Evolutionary conservation across 2,888 invertebrate species (phyloP), one percentile per base, ranked within the genome.

Genomic region (Crepidodera aurea): DNA sequence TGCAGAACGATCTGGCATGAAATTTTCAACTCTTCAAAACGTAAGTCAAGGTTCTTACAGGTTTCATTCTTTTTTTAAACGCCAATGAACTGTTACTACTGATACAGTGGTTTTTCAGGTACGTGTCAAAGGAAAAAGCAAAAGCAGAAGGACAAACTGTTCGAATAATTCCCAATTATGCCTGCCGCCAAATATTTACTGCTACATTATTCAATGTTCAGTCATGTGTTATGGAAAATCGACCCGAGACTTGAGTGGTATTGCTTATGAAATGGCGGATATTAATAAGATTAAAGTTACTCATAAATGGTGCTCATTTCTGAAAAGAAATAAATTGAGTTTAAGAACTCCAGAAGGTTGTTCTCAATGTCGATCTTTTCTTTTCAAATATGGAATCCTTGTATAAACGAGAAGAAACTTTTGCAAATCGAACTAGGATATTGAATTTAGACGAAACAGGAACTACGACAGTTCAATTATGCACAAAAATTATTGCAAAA

Each of bases 361-460:
- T 29, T 29, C 29, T n/a, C 29, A 29, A 29, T 29, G 29, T 29
- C 29, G 29, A 29, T 29, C 8, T 29, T 29, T 8, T 22, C 22
- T 22, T 22, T 6, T 22, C 29, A 29, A 29, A 29, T 10, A 3
- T 29, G 29, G 29, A 29, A 29, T 6, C 29, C 29, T 29, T 8
- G 29, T 29, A 29, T 29, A 29, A 29, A 29, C 29, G 40, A 18
- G 10, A 42, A 16, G 18, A 42, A 42, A 18, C 18, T 16, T 42
- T 16, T 42, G 40, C 18, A 10, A 42, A 42, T 18, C 18, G 15
- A 16, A 18, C 40, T 18, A 42, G 40, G 18, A 8, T 42, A 18
- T 42, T 16, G 18, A 42, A 39, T 39, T 13, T 39, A 6, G 39
- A 39, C 15, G 6, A 39, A 39, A 39, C 39, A 39, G 39, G 39